Percentiles rank a stretch among this genome's conserved stretches.
These are phyloP conservation scores for Sinhomidia bicolor DNA, from an alignment of 2,888 invertebrate species.

Conservation along the genomic window DNA sequence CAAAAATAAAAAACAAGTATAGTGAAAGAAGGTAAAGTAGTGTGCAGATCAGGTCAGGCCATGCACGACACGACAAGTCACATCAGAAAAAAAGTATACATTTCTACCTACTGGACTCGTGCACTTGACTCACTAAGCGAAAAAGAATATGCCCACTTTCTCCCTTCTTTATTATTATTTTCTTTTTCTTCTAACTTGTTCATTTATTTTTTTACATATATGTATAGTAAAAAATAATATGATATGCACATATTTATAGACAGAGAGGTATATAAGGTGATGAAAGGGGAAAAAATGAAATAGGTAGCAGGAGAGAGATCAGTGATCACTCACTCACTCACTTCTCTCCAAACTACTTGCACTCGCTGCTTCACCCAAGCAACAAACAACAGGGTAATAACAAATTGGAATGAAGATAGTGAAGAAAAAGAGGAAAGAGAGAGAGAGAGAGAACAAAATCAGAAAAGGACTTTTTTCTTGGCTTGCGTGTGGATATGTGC, in stretches of 20 bases:
- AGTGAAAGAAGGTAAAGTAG: too few species aligned
- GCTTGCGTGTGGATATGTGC: constrained; percentile 1
- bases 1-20: constrained; percentile 15
- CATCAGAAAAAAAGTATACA: not conserved
- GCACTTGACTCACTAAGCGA: constrained; percentile 13
- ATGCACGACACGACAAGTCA: constrained; percentile 6
- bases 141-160: not conserved
- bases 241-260: too few species aligned
- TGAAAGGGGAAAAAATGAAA: not conserved
- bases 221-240: too few species aligned
- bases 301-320: not conserved
- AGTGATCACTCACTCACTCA: constrained; percentile 39
- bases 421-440: not conserved
- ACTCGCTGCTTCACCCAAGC: not conserved
- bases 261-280: too few species aligned
- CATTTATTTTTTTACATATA: not conserved
- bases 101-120: not conserved
- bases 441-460: too few species aligned
- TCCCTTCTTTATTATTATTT: not conserved
- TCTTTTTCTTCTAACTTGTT: not conserved
- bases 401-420: not conserved
- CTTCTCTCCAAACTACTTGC: constrained; percentile 29
- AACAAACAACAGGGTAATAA: constrained; percentile 18
- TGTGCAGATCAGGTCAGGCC: not conserved
- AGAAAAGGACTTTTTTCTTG: not conserved